phyloP scores from a whole-genome alignment of 30 jellyfish, hydroid and myxozoan species.

The Sanderia malayensis region DNA sequence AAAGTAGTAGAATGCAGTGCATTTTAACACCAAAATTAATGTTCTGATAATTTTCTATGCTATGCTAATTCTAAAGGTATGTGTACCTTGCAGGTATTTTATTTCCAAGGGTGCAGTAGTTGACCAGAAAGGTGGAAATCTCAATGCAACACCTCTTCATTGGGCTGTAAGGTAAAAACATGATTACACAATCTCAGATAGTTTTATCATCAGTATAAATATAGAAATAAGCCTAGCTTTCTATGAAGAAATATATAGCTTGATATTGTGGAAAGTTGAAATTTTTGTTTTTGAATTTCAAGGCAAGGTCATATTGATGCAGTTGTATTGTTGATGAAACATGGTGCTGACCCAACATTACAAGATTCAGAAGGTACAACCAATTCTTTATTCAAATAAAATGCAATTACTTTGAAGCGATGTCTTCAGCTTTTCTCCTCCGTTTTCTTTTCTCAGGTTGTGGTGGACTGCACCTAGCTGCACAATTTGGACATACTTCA shows the following conservation, averaged over 20 bases:
- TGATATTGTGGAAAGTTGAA: no score
- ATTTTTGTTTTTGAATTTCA: background rate
- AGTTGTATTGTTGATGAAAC: slow-evolving; percentile 59
- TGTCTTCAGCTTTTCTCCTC: no score
- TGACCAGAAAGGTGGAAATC: slow-evolving; percentile 90
- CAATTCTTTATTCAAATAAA: no score
- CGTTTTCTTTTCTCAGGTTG: slow-evolving; percentile 60
- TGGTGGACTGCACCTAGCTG: slow-evolving; percentile 85
- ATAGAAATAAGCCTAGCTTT: no score
- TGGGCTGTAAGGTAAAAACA: slow-evolving; percentile 90
- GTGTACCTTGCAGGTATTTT: slow-evolving; percentile 66
- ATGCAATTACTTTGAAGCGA: no score
- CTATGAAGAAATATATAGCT: no score
- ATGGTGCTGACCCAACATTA: slow-evolving; percentile 86
- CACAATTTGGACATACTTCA: slow-evolving; percentile 92
- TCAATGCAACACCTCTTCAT: slow-evolving; percentile 89
- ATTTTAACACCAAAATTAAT: no score
- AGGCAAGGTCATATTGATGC: slow-evolving; percentile 94
- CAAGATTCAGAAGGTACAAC: slow-evolving; percentile 91
- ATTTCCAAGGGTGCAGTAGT: slow-evolving; percentile 76
- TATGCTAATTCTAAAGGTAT: no score
- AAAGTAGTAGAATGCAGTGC: no score
- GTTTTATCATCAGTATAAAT: no score
- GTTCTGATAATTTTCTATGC: no score
- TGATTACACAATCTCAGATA: no score